Evolutionary conservation across 2,113 vertebrate genomes (phyloP), one percentile per base, ranked within the genome.

Genomic region (Nycticryphes semicollaris): DNA sequence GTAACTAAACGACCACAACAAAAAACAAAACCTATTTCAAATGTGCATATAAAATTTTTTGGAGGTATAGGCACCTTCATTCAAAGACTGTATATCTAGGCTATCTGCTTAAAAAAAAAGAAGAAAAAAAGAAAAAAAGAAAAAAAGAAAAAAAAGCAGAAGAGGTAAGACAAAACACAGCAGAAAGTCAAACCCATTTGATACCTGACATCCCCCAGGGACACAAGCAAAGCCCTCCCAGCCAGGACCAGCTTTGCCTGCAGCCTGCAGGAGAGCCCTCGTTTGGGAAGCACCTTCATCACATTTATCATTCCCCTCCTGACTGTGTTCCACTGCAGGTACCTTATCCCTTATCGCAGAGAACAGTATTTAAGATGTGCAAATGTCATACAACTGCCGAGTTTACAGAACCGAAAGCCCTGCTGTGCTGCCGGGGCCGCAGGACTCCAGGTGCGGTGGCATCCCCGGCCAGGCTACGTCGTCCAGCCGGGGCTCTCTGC

Each of bases 61-160:
- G 80, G 85, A 96, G 56, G 56, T 68, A 92, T 73, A 93, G 27
- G 77, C 89, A 97, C 86, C 50, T 50, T 81, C 77, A 94, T 91
- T 67, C 14, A 27, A 91, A 96, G 94, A 93, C 41, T 84, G 37
- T 80, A 45, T 33, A 53, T 86, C 81, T 74, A 94, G 78, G 74
- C 19, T 50, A 16, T 43, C 16, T 20, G 15, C 67, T 37, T 39
- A 39, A 12, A 23, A 11, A 24, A 27, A 20, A 4, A 6, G 14
- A 39, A 12, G 25, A 11, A 24, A 27, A 20, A 4, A 6, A 17
- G 16, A 3, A 14, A 14, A 33, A 53, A 18, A 9, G 14, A 33
- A 13, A 62, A 62, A 33, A 24, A 23, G 15, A 3, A 6, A 3
- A 7, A 41, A 31, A 41, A 24, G 30, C 22, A 78, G 1, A 76